Base-by-base conservation (phyloP, 2,797 vertebrate genomes). In the Agapornis canus region DNA sequence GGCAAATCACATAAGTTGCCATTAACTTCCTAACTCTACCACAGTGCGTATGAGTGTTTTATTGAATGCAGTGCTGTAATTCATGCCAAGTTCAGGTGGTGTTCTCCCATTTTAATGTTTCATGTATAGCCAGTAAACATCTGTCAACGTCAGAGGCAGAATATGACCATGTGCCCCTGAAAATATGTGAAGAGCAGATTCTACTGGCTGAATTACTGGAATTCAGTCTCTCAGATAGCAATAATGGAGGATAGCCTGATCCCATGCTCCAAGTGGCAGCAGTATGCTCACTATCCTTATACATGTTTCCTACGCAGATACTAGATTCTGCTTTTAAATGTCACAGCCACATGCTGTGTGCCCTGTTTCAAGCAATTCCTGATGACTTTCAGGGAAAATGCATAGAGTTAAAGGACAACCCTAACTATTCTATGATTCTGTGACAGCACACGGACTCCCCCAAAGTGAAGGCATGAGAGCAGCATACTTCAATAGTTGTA, bases 1-100 rank as follows among this genome's bases (percentile, higher is more conserved):
- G 60, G 52, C 31, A 82, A 61, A 77, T 77, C 43, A 37, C 51
- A 7, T 48, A 48, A 0, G 0, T 39, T 5, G 2, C n/a, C 27
- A 40, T 59, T 77, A 16, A 71, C 54, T 80, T 77, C n/a, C 18
- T 40, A 89, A 25, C 23, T 89, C 42, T 2, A 5, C 49, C 75
- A 40, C 32, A 19, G 84, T 49, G 10, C 40, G n/a, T 39, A 4
- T 0, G 0, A 78, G 9, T 54, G 51, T 81, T 80, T 82, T 82
- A 80, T 15, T 75, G 37, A 80, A 49, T 25, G 42, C 12, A 79
- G 31, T 27, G 25, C 45, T 82, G 7, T 45, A 82, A 85, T 42
- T 85, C 49, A 49, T 22, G 16, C 37, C 45, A 57, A 37, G 10
- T 49, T 92, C 49, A 57, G 39, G 20, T 68, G 12, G 6, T 78